These are phyloP conservation scores for Bradysia coprophila DNA, from an alignment of 1,140 invertebrate genomes.

Conservation along the genomic window DNA sequence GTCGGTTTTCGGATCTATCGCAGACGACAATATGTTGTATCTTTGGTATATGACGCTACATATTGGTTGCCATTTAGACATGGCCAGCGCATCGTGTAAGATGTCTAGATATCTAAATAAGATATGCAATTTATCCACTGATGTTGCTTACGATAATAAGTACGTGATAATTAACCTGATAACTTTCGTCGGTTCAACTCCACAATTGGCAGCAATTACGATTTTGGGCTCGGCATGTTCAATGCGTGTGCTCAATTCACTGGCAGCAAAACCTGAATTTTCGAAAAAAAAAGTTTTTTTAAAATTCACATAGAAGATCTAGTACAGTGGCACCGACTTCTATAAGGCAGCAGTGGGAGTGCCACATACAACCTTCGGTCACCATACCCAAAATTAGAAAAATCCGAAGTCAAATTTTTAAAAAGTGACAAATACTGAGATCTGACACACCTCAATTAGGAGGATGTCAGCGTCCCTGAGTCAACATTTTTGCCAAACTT, in stretches of 20 bases:
- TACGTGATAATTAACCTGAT: conserved; percentile 36
- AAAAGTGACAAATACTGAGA: no score
- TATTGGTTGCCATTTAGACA: conserved; percentile 45
- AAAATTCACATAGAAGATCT: no score
- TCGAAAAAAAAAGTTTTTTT: no score
- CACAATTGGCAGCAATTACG: conserved; percentile 76
- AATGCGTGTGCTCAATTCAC: conserved; percentile 68
- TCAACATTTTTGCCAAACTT: no score
- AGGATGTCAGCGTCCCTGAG: no score
- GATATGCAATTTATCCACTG: conserved; percentile 1
- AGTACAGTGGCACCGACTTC: no score
- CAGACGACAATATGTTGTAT: conserved; percentile 38
- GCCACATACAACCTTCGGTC: no score
- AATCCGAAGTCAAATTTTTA: no score
- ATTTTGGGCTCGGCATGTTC: conserved; percentile 75
- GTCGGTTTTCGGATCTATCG: conserved; percentile 41
- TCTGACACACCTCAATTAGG: no score
- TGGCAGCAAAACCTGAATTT: conserved; percentile 62
- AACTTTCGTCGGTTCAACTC: conserved; percentile 69
- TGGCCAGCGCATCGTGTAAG: conserved; percentile 63
- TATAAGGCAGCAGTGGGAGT: no score
- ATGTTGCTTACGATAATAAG: no score
- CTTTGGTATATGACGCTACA: conserved; percentile 69
- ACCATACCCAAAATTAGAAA: no score
- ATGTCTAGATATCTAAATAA: conserved; percentile 70